Evolutionary conservation across 2,113 vertebrate genomes (phyloP).

Genomic region (Daboia siamensis): DNA sequence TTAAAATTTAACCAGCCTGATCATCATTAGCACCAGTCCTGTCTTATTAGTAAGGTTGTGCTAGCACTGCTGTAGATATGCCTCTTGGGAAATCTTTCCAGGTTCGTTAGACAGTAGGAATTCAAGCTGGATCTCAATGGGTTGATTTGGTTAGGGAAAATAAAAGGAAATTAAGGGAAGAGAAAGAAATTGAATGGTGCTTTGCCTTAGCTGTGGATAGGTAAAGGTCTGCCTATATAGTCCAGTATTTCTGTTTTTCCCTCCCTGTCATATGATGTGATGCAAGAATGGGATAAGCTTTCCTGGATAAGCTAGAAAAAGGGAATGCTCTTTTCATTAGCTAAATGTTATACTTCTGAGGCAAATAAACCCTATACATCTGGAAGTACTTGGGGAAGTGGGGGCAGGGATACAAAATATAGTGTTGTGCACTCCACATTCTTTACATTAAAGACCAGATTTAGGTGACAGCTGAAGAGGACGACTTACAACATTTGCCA

Average conservation of each 20-base stretch:
- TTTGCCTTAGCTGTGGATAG: background rate
- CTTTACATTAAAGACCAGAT: background rate
- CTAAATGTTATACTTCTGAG: background rate
- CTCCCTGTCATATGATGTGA: background rate
- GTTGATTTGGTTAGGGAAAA: background rate
- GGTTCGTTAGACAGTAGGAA: background rate
- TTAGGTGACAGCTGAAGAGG: background rate
- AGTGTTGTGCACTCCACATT: background rate
- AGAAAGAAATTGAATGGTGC: background rate
- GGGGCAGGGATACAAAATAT: rapidly evolving
- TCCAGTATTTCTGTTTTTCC: background rate
- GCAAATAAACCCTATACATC: background rate
- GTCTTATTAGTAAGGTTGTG: background rate
- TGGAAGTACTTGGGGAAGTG: background rate
- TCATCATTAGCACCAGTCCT: background rate
- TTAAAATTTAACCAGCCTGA: background rate
- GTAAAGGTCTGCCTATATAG: background rate
- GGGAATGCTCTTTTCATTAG: background rate
- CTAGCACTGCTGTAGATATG: background rate
- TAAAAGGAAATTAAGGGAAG: background rate
- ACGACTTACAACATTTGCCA: background rate
- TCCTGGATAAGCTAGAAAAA: background rate
- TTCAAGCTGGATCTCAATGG: background rate
- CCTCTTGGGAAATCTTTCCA: background rate
- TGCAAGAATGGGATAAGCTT: background rate